Evolutionary conservation across 2,113 vertebrate species (phyloP).

Genomic region (Choloepus hoffmanni): DNA sequence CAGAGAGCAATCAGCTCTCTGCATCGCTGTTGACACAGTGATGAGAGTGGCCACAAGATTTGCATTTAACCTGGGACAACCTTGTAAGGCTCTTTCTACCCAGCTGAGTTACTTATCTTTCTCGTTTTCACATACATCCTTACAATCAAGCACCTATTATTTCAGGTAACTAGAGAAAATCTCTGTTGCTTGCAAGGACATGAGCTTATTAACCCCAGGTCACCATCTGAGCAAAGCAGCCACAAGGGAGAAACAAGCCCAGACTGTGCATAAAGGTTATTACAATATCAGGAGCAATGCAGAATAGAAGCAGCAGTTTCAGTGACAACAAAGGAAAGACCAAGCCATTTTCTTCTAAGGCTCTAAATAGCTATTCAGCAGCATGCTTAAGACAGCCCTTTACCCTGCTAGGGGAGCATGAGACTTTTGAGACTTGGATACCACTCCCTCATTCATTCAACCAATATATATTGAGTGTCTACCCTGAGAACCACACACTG

Average conservation of each 20-base stretch:
- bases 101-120: neutral
- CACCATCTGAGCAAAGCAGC: neutral
- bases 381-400: neutral
- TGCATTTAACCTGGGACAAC: neutral
- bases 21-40: neutral
- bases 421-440: neutral
- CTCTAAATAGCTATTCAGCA: neutral
- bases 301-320: neutral
- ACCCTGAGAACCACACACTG: neutral
- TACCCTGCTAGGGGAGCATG: neutral
- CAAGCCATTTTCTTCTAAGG: conserved; percentile 7
- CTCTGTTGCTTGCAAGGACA: neutral
- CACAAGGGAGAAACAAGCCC: neutral
- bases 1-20: neutral
- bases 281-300: neutral
- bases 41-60: neutral
- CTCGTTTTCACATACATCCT: neutral
- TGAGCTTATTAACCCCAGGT: conserved; percentile 22
- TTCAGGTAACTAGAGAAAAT: neutral
- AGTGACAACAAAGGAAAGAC: neutral
- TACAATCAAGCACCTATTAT: neutral
- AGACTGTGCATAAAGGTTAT: neutral
- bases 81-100: neutral
- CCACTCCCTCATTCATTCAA: neutral
- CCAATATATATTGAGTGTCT: neutral